phyloP scores from a whole-genome alignment of 2,888 invertebrate species.

The Meteorus cinctellus region DNA sequence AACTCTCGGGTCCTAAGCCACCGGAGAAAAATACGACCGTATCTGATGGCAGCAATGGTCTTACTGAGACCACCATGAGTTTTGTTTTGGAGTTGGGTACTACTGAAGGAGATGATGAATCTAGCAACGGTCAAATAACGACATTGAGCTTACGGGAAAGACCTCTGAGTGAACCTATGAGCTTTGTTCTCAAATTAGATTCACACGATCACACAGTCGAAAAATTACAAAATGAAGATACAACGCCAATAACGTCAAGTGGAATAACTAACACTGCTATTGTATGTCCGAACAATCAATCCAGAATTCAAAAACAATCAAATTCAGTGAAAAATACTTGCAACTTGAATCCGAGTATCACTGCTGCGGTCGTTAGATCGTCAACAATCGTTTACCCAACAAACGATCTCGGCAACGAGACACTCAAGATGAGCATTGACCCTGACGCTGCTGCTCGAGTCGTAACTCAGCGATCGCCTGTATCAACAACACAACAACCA shows the following conservation, averaged over 20 bases:
- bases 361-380: conserved; percentile 9
- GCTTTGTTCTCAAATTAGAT: conserved; percentile 57
- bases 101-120: background rate
- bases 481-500: background rate
- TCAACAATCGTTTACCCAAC: conserved; percentile 18
- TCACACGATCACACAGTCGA: conserved; percentile 56
- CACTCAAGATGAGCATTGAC: background rate
- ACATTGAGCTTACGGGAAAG: background rate
- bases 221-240: conserved; percentile 30
- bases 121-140: background rate
- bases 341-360: background rate
- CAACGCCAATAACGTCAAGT: background rate
- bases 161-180: conserved; percentile 11
- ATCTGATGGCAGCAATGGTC: conserved; percentile 25
- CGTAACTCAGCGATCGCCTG: background rate
- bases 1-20: conserved; percentile 56
- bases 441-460: conserved; percentile 5
- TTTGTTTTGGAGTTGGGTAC: conserved; percentile 56
- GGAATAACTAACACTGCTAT: conserved; percentile 45
- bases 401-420: background rate
- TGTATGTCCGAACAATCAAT: conserved; percentile 56
- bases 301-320: conserved; percentile 46
- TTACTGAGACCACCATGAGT: conserved; percentile 65
- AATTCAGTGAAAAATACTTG: conserved; percentile 54
- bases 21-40: conserved; percentile 4